Evolutionary conservation across 2,113 vertebrate species (phyloP), one percentile per base, ranked within the genome.

Genomic region (Tor tambroides): DNA sequence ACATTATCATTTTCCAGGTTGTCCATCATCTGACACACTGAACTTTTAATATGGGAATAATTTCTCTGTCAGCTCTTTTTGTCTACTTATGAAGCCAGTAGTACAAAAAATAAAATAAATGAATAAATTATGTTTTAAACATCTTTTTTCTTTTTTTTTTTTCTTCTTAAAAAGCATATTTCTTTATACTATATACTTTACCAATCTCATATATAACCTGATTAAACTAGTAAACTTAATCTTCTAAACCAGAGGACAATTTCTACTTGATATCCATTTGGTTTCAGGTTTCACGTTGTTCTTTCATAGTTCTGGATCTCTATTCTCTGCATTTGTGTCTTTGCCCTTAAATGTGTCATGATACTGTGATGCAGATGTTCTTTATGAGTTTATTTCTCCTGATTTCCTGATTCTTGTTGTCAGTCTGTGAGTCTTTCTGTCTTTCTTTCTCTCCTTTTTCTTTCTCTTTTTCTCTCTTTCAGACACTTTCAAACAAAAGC

Each of bases 401-500:
- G 74, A 86, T 84, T 88, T 88, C 91, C 86, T 89, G 74, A 87
- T 80, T 88, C 81, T 87, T 63, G 32, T 81, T 87, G 77, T 89
- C 85, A 71, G 72, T 86, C 84, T 88, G 51, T 90, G 87, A 90
- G 77, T 89, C 81, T 78, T 86, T 92, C 91, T 93, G 87, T 92
- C 91, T 92, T 91, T 89, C 61, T 86, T 51, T 76, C 54, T 89
- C 1, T 84, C 88, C 80, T 89, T 88, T 90, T n/a, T 80, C 38
- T 78, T 11, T 88, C 30, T 85, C 54, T 84, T n/a, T 89, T 30
- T 96, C 94, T 96, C 95, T 95, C 91, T 97, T 97, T 96, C 96
- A 96, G 96, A 96, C 94, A 95, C 95, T 96, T 95, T 95, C 96
- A 97, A 96, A 96, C 96, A 96, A 96, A 96, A 96, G 95, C 96